A percentile compares a stretch with the other conserved stretches of the same genome.
phyloP scores from a whole-genome alignment of 2,797 vertebrate species.

The Pangasius djambal region DNA sequence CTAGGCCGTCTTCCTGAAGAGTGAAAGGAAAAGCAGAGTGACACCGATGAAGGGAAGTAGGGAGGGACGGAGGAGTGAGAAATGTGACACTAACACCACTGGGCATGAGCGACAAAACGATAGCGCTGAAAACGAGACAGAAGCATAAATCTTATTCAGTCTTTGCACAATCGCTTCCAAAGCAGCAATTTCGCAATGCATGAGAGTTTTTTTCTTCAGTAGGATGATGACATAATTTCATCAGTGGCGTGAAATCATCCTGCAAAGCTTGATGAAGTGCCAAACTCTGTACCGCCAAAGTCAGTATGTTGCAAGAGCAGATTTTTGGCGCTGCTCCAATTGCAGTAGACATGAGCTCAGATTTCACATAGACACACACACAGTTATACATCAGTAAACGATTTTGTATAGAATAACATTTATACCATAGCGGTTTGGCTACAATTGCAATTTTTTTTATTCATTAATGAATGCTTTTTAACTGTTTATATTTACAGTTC shows the following conservation, averaged over 20 bases:
- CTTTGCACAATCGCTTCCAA: background rate
- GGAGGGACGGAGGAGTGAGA: conserved; percentile 21
- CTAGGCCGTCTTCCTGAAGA: conserved; percentile 25
- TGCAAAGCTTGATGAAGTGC: background rate
- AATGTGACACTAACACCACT: background rate
- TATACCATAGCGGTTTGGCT: background rate
- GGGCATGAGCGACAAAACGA: conserved; percentile 2
- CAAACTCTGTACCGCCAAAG: background rate
- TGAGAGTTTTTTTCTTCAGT: background rate
- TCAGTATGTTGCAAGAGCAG: background rate
- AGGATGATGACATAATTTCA: conserved; percentile 31
- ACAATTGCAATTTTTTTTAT: background rate
- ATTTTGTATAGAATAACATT: background rate
- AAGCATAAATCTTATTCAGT: background rate
- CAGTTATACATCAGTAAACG: background rate
- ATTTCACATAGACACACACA: background rate
- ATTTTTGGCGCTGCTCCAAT: background rate
- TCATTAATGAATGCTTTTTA: background rate
- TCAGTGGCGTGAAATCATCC: conserved; percentile 10
- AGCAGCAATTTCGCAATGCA: conserved; percentile 15
- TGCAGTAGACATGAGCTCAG: background rate
- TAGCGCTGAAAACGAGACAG: background rate
- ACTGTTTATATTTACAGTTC: background rate
- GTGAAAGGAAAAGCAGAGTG: conserved; percentile 41
- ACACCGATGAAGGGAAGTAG: background rate